A percentile compares a stretch with the other conserved stretches of the same genome.
Conservation (phyloP, 2,113 vertebrate species). For the Platysteira castanea region DNA sequence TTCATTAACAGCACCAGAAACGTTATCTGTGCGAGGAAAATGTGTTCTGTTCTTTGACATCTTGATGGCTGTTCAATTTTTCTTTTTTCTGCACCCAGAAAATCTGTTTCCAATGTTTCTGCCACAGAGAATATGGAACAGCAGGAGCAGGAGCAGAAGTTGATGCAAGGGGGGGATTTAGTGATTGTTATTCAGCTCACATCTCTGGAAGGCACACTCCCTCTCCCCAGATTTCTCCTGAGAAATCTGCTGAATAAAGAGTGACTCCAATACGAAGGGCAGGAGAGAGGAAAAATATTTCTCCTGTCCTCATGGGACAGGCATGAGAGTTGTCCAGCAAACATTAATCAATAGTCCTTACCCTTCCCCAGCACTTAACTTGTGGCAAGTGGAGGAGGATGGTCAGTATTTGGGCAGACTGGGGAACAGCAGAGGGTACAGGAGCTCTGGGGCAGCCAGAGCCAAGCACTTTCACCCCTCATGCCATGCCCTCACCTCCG, state of each 20-base stretch:
- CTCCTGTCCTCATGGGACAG: not conserved
- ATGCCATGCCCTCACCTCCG: not conserved
- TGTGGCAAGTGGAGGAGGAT: not conserved
- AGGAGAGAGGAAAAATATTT: constrained; percentile 19
- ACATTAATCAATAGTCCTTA: not conserved
- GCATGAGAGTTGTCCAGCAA: not conserved
- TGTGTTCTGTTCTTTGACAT: not conserved
- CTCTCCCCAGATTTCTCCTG: constrained; percentile 55
- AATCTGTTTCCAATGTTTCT: constrained; percentile 67
- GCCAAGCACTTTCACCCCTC: fast-evolving
- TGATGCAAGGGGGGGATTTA: not conserved
- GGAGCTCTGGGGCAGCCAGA: not conserved
- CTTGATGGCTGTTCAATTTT: not conserved
- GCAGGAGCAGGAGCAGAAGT: constrained; percentile 17
- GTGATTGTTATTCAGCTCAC: constrained; percentile 62
- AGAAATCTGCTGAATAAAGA: constrained; percentile 61
- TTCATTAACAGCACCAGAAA: constrained; percentile 9
- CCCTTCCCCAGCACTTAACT: not conserved
- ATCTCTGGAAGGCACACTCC: constrained; percentile 24
- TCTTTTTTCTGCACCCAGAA: constrained; percentile 30
- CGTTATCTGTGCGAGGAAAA: not conserved
- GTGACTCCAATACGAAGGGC: not conserved
- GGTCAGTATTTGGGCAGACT: not conserved
- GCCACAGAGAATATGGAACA: constrained; percentile 40
- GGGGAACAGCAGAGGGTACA: not conserved